These are phyloP conservation scores for Lerema accius DNA, from an alignment of 1,140 invertebrate genomes.

Conservation along the genomic window DNA sequence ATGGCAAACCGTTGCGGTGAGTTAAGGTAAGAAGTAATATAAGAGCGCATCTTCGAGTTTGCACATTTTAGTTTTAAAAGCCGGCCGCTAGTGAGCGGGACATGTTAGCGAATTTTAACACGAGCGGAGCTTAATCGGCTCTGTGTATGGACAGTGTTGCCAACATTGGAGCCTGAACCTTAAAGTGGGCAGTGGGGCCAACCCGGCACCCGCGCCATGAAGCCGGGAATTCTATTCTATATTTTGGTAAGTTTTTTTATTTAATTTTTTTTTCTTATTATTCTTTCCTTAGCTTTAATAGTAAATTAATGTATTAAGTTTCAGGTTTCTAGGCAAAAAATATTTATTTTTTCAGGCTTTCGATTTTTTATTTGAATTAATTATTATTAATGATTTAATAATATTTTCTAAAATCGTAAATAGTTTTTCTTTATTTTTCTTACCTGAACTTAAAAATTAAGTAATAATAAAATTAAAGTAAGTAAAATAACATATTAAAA, in stretches of 20 bases:
- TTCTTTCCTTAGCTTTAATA: no score
- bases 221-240: constrained; percentile 67
- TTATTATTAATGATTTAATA: no score
- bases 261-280: no score
- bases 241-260: constrained; percentile 76
- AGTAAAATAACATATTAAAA: no score
- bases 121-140: constrained; percentile 54
- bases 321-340: no score
- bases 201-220: constrained; percentile 69
- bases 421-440: no score
- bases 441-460: no score
- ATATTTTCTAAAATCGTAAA: no score
- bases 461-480: no score
- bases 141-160: constrained; percentile 51
- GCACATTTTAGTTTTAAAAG: constrained; percentile 79
- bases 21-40: constrained; percentile 79
- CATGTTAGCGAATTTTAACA: constrained; percentile 71
- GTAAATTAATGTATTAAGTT: no score
- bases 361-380: no score
- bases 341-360: no score
- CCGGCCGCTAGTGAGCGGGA: constrained; percentile 69
- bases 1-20: constrained; percentile 78
- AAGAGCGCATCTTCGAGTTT: constrained; percentile 80
- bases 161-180: constrained; percentile 43
- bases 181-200: constrained; percentile 44